phyloP scores from a whole-genome alignment of 2,888 invertebrate species.

The Electrophaes corylata region DNA sequence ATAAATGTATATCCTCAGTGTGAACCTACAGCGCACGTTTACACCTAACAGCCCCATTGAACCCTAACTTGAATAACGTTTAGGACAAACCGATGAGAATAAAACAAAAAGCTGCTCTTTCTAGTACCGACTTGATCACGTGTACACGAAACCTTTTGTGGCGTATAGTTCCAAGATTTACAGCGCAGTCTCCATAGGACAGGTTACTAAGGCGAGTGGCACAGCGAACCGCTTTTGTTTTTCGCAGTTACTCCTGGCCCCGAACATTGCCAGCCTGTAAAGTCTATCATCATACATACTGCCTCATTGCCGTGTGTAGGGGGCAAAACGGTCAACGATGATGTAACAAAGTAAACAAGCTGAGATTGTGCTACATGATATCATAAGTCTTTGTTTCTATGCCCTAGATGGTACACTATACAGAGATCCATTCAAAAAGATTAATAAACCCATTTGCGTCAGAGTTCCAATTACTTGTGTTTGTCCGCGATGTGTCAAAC shows the following conservation, averaged over 20 bases:
- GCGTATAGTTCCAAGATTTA: too few relatives aligned
- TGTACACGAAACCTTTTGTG: too few relatives aligned
- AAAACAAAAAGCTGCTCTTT: background rate
- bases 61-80: too few relatives aligned
- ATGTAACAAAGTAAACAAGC: slow-evolving; percentile 50
- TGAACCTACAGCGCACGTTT: too few relatives aligned
- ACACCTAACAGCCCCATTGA: too few relatives aligned
- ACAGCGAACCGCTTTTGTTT: too few relatives aligned
- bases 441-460: slow-evolving; percentile 43
- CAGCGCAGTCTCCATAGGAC: too few relatives aligned
- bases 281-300: background rate
- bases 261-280: too few relatives aligned
- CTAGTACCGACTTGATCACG: too few relatives aligned
- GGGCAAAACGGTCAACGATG: slow-evolving; percentile 39
- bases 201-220: too few relatives aligned
- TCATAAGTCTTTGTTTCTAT: slow-evolving; percentile 40
- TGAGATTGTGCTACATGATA: slow-evolving; percentile 45
- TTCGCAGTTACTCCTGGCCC: too few relatives aligned
- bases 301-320: slow-evolving; percentile 8
- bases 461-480: slow-evolving; percentile 37
- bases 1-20: too few relatives aligned
- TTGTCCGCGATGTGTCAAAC: slow-evolving; percentile 35
- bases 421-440: slow-evolving; percentile 31
- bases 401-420: slow-evolving; percentile 35
- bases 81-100: background rate